phyloP scores from a whole-genome alignment of 1,140 invertebrate species.

The Olivierus martensii region DNA sequence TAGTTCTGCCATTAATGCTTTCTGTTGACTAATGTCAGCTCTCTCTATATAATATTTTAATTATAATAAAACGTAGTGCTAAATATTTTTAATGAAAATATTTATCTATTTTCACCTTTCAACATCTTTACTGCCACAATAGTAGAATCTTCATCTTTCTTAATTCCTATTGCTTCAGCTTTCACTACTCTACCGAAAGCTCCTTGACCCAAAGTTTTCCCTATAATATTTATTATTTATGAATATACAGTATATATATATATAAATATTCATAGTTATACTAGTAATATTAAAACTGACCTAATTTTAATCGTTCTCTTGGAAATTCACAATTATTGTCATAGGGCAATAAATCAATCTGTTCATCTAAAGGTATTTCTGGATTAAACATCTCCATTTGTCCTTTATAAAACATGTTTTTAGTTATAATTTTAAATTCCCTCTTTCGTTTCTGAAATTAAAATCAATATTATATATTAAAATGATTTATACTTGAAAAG shows the following conservation, averaged over 20 bases:
- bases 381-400: conserved; percentile 21
- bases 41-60: conserved; percentile 16
- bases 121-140: neutral
- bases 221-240: too few relatives aligned
- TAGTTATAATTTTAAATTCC: conserved; percentile 17
- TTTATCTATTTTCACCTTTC: too few relatives aligned
- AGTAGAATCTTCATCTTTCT: neutral
- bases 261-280: neutral
- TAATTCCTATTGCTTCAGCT: conserved; percentile 42
- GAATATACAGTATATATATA: too few relatives aligned
- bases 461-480: too few relatives aligned
- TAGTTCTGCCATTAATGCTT: conserved; percentile 37
- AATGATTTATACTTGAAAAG: too few relatives aligned
- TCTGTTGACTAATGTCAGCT: conserved; percentile 20
- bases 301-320: conserved; percentile 16
- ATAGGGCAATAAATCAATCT: conserved; percentile 51
- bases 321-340: conserved; percentile 53
- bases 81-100: too few relatives aligned
- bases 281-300: neutral
- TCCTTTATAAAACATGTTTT: conserved; percentile 16
- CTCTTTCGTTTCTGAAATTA: neutral
- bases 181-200: conserved; percentile 88
- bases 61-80: too few relatives aligned
- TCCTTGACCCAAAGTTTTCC: conserved; percentile 55
- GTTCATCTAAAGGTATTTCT: conserved; percentile 20